These are phyloP conservation scores for Chelon auratus DNA, from an alignment of 2,797 vertebrate species.

Conservation along the genomic window DNA sequence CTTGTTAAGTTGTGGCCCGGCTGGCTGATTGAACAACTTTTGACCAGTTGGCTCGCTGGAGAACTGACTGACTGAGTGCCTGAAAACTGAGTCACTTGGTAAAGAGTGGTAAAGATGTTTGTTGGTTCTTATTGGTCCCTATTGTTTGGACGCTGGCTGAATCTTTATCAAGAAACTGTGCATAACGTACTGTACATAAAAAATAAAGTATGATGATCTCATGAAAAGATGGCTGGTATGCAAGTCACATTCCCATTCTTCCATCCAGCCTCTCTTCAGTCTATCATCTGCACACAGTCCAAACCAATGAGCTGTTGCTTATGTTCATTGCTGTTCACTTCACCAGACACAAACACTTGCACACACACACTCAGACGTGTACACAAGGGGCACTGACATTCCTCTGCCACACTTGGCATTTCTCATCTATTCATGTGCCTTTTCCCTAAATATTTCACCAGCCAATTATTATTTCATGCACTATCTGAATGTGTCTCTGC, in stretches of 20 bases:
- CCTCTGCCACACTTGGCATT: slow-evolving; percentile 68
- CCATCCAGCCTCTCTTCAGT: slow-evolving; percentile 30
- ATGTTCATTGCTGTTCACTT: slow-evolving; percentile 56
- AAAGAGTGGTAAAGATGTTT: slow-evolving; percentile 3
- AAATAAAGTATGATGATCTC: slow-evolving; percentile 21
- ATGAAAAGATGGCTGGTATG: slow-evolving; percentile 33
- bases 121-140: background rate
- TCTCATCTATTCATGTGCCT: slow-evolving; percentile 75
- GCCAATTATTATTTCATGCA: slow-evolving; percentile 84
- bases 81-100: background rate
- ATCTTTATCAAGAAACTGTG: no score
- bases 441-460: slow-evolving; percentile 85
- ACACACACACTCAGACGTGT: slow-evolving; percentile 26
- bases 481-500: slow-evolving; percentile 73
- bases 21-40: slow-evolving; percentile 1
- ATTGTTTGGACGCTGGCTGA: no score
- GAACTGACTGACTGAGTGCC: background rate
- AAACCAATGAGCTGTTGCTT: slow-evolving; percentile 63
- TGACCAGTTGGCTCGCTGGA: slow-evolving; percentile 6
- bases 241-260: slow-evolving; percentile 35
- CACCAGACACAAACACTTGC: slow-evolving; percentile 49
- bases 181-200: background rate
- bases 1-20: slow-evolving; percentile 21
- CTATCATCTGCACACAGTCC: slow-evolving; percentile 34
- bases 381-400: slow-evolving; percentile 63